phyloP scores from a whole-genome alignment of 2,797 vertebrate genomes.

The Anguilla pacifica region DNA sequence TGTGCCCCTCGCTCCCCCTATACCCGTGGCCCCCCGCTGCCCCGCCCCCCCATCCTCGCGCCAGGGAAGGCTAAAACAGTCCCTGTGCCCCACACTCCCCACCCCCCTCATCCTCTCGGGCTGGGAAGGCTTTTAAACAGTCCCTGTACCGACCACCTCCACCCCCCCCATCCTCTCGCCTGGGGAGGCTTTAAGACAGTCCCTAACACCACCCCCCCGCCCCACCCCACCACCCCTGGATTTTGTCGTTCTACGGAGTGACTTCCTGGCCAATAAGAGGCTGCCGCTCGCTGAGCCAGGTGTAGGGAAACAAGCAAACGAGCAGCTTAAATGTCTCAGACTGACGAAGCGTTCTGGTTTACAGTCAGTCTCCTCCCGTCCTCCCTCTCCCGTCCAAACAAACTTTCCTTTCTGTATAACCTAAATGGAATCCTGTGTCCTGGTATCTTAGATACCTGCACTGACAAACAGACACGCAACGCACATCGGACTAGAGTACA shows the following conservation, averaged over 20 bases:
- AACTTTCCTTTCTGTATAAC: neutral
- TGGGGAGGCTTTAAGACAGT: too few relatives aligned
- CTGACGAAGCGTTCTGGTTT: slow-evolving; percentile 48
- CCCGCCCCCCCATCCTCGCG: slow-evolving; percentile 16
- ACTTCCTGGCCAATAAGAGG: slow-evolving; percentile 57
- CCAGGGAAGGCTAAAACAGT: slow-evolving; percentile 54
- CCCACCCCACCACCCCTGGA: slow-evolving; percentile 19
- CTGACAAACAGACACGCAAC: neutral
- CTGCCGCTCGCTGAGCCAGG: slow-evolving; percentile 57
- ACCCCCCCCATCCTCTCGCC: too few relatives aligned
- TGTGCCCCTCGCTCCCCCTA: neutral
- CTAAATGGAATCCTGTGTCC: neutral
- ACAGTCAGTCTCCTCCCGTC: slow-evolving; percentile 54
- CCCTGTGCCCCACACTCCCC: slow-evolving; percentile 35
- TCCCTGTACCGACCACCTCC: too few relatives aligned
- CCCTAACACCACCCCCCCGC: too few relatives aligned
- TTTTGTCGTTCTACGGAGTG: slow-evolving; percentile 54
- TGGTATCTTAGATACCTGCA: neutral
- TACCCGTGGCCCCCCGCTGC: neutral
- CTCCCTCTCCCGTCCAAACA: slow-evolving; percentile 36
- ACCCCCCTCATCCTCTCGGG: neutral
- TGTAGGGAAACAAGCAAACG: slow-evolving; percentile 69
- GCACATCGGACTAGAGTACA: neutral
- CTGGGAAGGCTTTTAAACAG: too few relatives aligned
- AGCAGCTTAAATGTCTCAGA: slow-evolving; percentile 64